Conservation (phyloP, 2,888 invertebrate species). For the Drosophila kokeensis region DNA sequence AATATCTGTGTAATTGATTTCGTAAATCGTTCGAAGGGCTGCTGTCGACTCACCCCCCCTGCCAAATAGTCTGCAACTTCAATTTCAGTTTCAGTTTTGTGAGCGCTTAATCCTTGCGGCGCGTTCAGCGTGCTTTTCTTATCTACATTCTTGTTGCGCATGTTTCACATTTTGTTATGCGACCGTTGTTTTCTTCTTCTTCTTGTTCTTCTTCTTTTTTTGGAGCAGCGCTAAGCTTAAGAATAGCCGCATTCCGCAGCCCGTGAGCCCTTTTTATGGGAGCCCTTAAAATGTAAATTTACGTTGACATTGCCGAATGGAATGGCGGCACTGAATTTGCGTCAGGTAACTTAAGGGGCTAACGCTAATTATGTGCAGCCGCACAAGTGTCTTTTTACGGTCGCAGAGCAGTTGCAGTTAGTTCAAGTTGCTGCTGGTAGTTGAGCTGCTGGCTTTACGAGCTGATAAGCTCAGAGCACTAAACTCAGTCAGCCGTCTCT, state of each 20-base stretch:
- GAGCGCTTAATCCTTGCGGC: slow-evolving; percentile 56
- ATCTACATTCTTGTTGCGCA: slow-evolving; percentile 56
- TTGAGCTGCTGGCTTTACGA: slow-evolving; percentile 58
- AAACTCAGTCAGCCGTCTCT: slow-evolving; percentile 24
- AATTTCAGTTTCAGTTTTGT: slow-evolving; percentile 5
- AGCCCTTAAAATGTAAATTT: slow-evolving; percentile 72
- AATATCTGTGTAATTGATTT: slow-evolving; percentile 29
- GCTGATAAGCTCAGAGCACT: slow-evolving; percentile 62
- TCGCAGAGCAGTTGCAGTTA: slow-evolving; percentile 6
- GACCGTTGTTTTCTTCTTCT: slow-evolving; percentile 5
- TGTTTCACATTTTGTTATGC: slow-evolving; percentile 60
- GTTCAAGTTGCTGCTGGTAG: slow-evolving; percentile 16
- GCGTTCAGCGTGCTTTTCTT: slow-evolving; percentile 22
- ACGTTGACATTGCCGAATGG: slow-evolving; percentile 48
- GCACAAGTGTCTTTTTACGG: slow-evolving; percentile 48
- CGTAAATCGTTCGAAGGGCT: background rate
- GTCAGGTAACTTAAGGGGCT: slow-evolving; percentile 54
- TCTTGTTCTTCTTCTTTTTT: slow-evolving; percentile 4
- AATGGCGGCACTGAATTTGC: slow-evolving; percentile 25
- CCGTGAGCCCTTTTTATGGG: slow-evolving; percentile 56
- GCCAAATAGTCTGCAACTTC: background rate
- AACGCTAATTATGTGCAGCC: slow-evolving; percentile 75
- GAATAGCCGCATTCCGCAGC: slow-evolving; percentile 35
- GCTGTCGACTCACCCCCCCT: too few species aligned
- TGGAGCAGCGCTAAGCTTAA: slow-evolving; percentile 17